Percentiles rank a stretch among this genome's conserved stretches.
phyloP scores from a whole-genome alignment of 2,113 vertebrate species.

The Caloenas nicobarica region DNA sequence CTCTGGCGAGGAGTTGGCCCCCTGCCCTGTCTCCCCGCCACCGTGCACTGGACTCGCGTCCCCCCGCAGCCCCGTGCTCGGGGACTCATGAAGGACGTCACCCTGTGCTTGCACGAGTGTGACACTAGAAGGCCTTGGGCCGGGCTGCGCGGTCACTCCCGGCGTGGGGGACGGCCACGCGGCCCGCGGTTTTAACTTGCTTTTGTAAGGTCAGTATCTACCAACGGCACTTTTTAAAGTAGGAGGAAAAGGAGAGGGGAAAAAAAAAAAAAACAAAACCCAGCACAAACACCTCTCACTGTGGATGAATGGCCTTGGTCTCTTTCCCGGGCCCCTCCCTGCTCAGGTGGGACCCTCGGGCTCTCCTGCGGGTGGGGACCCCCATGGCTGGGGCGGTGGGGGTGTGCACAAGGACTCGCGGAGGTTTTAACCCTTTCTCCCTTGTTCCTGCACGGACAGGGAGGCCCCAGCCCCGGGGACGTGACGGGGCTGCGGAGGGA shows the following conservation, averaged over 20 bases:
- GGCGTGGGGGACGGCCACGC: fast-evolving
- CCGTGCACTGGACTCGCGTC: not conserved
- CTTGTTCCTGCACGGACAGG: not conserved
- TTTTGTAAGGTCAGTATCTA: not conserved
- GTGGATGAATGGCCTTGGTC: fast-evolving
- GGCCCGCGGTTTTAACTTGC: not conserved
- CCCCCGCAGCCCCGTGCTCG: not conserved
- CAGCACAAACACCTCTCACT: not conserved
- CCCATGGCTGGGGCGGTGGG: not conserved
- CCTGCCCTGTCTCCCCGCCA: not conserved
- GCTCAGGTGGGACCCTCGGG: not conserved
- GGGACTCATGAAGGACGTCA: not conserved
- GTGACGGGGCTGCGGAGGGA: fast-evolving
- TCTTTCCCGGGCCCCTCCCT: too few species aligned
- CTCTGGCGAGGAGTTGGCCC: too few species aligned
- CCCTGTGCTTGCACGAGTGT: not conserved
- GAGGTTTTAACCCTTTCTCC: not conserved
- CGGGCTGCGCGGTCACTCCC: not conserved
- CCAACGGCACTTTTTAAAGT: not conserved
- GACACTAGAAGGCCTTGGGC: not conserved
- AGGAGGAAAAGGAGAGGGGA: not conserved
- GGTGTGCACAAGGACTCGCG: too few species aligned
- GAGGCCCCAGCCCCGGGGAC: too few species aligned
- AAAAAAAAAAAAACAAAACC: not conserved
- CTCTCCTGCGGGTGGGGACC: not conserved